Conservation (phyloP, 2,888 invertebrate species). For the Chrysina gloriosa region DNA sequence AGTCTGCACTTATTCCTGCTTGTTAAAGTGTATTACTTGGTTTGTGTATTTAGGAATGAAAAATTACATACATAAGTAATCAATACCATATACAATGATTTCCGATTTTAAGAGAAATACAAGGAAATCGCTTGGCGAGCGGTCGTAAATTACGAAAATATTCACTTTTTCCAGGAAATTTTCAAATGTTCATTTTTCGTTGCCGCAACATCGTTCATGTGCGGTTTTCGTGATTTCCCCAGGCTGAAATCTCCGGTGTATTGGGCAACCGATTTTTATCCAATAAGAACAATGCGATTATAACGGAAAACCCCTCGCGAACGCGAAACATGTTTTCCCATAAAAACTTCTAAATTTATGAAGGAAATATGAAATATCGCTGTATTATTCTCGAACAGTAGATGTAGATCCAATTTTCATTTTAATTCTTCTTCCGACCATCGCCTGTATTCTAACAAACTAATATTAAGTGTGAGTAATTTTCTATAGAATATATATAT, state of each 20-base stretch:
- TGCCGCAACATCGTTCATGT: constrained; percentile 21
- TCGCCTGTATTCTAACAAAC: background rate
- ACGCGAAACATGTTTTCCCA: constrained; percentile 14
- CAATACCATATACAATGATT: background rate
- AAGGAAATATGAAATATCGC: constrained; percentile 26
- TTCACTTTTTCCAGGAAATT: background rate
- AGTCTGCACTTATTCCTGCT: too few species aligned
- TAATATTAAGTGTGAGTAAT: background rate
- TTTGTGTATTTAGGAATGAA: too few species aligned
- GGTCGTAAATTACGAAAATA: constrained; percentile 16
- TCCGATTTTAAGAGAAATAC: background rate
- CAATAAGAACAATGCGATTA: constrained; percentile 33
- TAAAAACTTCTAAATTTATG: constrained; percentile 32
- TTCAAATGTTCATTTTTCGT: constrained; percentile 17
- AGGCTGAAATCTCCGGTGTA: constrained; percentile 22
- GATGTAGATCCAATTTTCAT: constrained; percentile 7
- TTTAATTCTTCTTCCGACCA: background rate
- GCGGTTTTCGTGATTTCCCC: constrained; percentile 32
- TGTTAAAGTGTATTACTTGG: too few species aligned
- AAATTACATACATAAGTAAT: too few species aligned
- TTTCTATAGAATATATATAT: background rate
- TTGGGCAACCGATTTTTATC: constrained; percentile 24
- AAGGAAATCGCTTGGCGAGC: background rate
- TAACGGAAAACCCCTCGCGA: constrained; percentile 19
- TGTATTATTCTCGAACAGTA: constrained; percentile 17